phyloP scores from a whole-genome alignment of 2,113 vertebrate genomes.

The Pseudonaja textilis region DNA sequence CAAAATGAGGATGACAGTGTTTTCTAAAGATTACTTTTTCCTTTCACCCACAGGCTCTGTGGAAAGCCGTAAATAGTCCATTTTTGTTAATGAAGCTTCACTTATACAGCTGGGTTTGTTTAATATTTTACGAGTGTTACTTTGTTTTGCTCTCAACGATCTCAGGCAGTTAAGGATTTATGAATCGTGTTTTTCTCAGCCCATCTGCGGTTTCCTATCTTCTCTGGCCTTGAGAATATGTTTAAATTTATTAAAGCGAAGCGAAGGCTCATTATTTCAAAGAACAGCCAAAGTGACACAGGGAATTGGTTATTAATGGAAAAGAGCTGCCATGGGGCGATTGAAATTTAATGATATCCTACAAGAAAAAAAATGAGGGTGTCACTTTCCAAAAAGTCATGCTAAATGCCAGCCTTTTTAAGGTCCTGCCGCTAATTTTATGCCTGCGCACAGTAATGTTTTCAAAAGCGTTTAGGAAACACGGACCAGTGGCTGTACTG shows the following conservation, averaged over 20 bases:
- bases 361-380: conserved; percentile 99
- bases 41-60: conserved; percentile 76
- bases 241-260: conserved; percentile 99
- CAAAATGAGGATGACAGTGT: conserved; percentile 65
- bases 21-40: conserved; percentile 73
- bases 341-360: conserved; percentile 99
- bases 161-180: conserved; percentile 98
- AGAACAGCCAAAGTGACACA: conserved; percentile 96
- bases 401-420: conserved; percentile 99
- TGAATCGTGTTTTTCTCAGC: conserved; percentile 93
- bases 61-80: conserved; percentile 82
- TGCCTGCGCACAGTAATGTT: conserved; percentile 99
- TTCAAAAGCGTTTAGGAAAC: conserved; percentile 99
- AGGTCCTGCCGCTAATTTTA: conserved; percentile 99
- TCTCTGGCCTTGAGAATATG: conserved; percentile 99
- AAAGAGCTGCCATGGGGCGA: conserved; percentile 99
- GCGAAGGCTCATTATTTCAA: conserved; percentile 99
- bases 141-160: conserved; percentile 92
- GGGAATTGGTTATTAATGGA: conserved; percentile 99
- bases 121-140: conserved; percentile 90
- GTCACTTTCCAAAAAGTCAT: conserved; percentile 99
- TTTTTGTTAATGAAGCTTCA: conserved; percentile 85
- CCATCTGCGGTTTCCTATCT: conserved; percentile 88
- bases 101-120: conserved; percentile 85
- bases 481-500: conserved; percentile 99